These are phyloP conservation scores for Ophioderma brevispina DNA, from an alignment of 35 echinoderm and acorn worm genomes.

Conservation along the genomic window DNA sequence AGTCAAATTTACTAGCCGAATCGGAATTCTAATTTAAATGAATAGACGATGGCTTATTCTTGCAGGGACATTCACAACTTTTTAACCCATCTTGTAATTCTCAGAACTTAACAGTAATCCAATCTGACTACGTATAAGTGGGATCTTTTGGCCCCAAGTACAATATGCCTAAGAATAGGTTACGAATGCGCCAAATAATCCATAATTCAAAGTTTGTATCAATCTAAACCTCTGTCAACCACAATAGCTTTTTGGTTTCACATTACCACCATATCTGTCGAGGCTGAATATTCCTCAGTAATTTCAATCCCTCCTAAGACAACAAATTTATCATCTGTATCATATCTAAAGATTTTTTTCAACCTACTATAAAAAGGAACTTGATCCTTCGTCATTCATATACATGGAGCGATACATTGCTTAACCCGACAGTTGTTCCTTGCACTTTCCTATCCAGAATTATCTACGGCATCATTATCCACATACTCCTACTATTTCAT, in stretches of 20 bases:
- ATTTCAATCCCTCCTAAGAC: constrained; percentile 28
- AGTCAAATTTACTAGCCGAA: not conserved
- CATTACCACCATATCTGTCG: not conserved
- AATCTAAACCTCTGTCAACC: not conserved
- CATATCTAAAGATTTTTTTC: not conserved
- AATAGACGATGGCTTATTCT: not conserved
- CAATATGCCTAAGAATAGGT: not conserved
- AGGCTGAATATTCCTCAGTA: not conserved
- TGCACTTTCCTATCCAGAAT: not conserved
- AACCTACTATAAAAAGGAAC: constrained; percentile 6
- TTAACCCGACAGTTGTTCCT: not conserved
- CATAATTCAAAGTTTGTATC: not conserved
- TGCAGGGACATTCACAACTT: not conserved
- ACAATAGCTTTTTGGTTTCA: not conserved
- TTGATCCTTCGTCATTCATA: not conserved
- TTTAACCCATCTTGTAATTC: not conserved
- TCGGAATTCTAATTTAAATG: not conserved
- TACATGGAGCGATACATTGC: not conserved
- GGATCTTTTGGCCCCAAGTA: not conserved
- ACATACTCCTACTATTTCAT: not conserved
- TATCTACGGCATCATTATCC: not conserved
- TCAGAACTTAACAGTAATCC: constrained; percentile 14
- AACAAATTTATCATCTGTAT: not conserved
- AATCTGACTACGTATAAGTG: constrained; percentile 6
- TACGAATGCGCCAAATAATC: constrained; percentile 24